Conservation (phyloP, 2,797 vertebrate genomes). For the Stomatorhinus walkeri region DNA sequence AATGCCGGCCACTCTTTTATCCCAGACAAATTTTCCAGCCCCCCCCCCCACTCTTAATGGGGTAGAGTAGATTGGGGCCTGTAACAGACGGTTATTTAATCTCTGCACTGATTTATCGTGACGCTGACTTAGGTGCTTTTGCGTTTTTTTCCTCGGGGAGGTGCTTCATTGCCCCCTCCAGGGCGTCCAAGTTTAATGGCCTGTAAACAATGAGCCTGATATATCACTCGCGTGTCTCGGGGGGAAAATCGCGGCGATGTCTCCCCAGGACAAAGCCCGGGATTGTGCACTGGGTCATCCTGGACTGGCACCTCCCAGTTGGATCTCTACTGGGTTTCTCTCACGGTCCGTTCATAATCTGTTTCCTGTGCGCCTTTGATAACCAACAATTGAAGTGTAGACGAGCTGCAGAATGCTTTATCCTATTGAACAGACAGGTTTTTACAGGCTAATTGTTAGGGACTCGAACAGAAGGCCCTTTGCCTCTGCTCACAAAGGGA, state of each 20-base stretch:
- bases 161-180: conserved; percentile 23
- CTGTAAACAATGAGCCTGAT: conserved; percentile 31
- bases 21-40: neutral
- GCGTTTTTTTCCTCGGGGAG: neutral
- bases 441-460: conserved; percentile 9
- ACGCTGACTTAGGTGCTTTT: neutral
- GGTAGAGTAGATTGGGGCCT: neutral
- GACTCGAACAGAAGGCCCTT: neutral
- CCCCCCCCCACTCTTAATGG: neutral
- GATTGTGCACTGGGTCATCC: neutral
- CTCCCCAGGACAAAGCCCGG: conserved; percentile 18
- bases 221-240: conserved; percentile 19
- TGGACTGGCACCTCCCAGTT: neutral
- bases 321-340: neutral
- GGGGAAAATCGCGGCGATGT: neutral
- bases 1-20: neutral
- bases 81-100: neutral
- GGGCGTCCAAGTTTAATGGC: conserved; percentile 30
- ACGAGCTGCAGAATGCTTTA: neutral
- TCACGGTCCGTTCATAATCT: conserved; percentile 5
- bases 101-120: conserved; percentile 11
- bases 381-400: neutral
- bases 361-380: neutral
- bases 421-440: neutral
- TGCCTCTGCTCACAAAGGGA: neutral